Conservation (phyloP, 37 sponge, comb jelly and placozoan genomes). For the Mnemiopsis leidyi region DNA sequence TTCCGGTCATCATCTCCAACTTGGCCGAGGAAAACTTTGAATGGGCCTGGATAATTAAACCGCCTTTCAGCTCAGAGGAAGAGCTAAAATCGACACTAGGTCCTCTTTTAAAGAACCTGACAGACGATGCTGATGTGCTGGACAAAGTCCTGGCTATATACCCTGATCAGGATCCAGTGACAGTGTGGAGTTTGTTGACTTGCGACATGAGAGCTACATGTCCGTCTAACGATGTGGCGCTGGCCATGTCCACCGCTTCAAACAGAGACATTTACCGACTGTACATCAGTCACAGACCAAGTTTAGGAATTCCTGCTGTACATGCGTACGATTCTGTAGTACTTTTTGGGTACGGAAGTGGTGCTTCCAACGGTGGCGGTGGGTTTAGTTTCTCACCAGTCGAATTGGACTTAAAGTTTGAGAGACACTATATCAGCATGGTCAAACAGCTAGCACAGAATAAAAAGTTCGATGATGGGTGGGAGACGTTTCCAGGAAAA, state of each 20-base stretch:
- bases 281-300: neutral
- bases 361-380: no score
- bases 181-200: slow-evolving; percentile 5
- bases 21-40: neutral
- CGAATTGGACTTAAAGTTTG: neutral
- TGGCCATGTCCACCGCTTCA: neutral
- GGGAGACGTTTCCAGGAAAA: neutral
- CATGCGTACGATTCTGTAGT: neutral
- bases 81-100: neutral
- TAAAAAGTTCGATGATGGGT: neutral
- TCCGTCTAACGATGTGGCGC: neutral
- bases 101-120: neutral
- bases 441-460: neutral
- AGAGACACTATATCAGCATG: neutral
- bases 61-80: neutral
- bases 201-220: slow-evolving; percentile 22
- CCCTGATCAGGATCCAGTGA: neutral
- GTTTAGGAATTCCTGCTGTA: neutral
- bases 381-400: neutral
- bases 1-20: neutral
- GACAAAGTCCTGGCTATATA: neutral
- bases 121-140: neutral
- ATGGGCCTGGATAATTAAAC: neutral
- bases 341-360: neutral
- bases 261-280: neutral